These are phyloP conservation scores for Clarias platycephalus DNA, from an alignment of 2,797 vertebrate species.

Conservation along the genomic window DNA sequence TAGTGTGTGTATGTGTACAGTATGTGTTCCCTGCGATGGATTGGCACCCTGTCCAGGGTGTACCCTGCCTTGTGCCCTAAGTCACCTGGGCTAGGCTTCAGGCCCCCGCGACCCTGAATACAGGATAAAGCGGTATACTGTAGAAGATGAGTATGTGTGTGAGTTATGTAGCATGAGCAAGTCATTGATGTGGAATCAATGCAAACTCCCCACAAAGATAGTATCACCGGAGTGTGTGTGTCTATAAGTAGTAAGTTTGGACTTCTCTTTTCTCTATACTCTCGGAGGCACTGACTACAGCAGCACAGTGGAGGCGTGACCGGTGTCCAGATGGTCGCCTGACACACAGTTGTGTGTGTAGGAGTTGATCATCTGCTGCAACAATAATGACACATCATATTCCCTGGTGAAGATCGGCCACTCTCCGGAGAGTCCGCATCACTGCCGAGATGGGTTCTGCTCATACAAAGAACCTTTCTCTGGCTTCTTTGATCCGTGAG, in stretches of 20 bases:
- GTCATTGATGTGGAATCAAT: too few relatives aligned
- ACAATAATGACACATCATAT: conserved; percentile 44
- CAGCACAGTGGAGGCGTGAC: conserved; percentile 9
- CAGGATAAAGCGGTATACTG: too few relatives aligned
- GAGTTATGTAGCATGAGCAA: too few relatives aligned
- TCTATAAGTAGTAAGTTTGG: conserved; percentile 5
- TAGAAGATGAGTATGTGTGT: too few relatives aligned
- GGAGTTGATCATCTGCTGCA: conserved; percentile 42
- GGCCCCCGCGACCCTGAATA: too few relatives aligned
- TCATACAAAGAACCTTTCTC: conserved; percentile 46
- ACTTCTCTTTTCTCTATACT: conserved; percentile 24
- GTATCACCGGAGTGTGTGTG: neutral
- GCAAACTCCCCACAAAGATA: neutral
- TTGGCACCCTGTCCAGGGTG: too few relatives aligned
- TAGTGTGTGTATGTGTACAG: too few relatives aligned
- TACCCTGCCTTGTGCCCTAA: too few relatives aligned
- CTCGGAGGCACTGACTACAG: conserved; percentile 12
- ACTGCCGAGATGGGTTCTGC: conserved; percentile 29
- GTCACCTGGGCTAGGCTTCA: too few relatives aligned
- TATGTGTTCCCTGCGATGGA: too few relatives aligned
- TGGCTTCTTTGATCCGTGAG: conserved; percentile 31
- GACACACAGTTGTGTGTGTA: conserved; percentile 26
- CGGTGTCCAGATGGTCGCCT: conserved; percentile 39
- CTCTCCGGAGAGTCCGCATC: conserved; percentile 22
- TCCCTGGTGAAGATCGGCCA: conserved; percentile 27